Evolutionary conservation across 2,888 invertebrate species (phyloP), one percentile per base, ranked within the genome.

Genomic region (Philaethria dido): DNA sequence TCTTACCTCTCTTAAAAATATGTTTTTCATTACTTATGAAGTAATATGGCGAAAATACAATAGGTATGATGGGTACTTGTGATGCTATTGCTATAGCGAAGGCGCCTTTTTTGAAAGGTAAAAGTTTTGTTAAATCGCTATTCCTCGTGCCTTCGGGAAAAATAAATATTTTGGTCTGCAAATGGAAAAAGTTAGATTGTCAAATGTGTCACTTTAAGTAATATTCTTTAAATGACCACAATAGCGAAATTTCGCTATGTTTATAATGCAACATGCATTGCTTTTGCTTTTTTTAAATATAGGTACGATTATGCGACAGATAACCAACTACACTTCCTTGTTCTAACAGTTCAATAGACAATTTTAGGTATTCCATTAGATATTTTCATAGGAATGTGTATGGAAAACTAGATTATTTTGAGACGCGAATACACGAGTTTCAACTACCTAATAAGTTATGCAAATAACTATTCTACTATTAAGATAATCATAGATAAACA

Each of bases 81-180:
- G 94, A 94, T 54, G 94, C 93, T 55, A 95, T 93, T 2, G 96
- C 96, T 71, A 96, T 92, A 80, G 95, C 94, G 84, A 96, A 96
- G 2, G 96, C 96, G 13, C 96, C 96, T 79, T 95, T 96, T 80
- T 96, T 96, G 82, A 96, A 96, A 6, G 95, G 94, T 63, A 95
- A 85, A 74, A 96, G 83, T 68, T 93, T 93, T 67, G 87, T 88
- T 62, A 87, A 87, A 72, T 89, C 86, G 74, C 89, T 92, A 74
- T 93, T 93, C 69, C 96, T 89, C 14, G 96, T 96, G 47, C 96
- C 96, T 82, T 96, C 96, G 18, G 96, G 96, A 80, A 95, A 96
- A 67, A 96, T 87, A 93, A 94, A 95, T 71, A 96, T 91, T 83
- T 95, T 95, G 64, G 94, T 90, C 95, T 94, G 88, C 73, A 87